Conservation (phyloP, 2,113 vertebrate species). For the Myxocyprinus asiaticus region DNA sequence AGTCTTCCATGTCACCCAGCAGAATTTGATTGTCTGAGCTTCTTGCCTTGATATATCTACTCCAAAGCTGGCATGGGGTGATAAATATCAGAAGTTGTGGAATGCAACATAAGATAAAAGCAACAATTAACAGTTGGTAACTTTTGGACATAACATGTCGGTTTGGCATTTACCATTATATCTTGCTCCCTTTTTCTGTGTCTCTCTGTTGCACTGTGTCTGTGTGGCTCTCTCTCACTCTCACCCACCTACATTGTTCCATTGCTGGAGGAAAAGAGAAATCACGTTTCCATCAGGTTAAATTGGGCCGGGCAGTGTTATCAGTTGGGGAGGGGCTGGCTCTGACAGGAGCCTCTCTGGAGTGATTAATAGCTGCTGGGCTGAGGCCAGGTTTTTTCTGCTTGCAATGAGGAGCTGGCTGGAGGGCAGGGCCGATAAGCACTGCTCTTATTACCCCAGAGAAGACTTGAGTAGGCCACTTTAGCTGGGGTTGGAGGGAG, state of each 20-base stretch:
- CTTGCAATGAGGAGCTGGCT: constrained; percentile 89
- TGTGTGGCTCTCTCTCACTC: constrained; percentile 40
- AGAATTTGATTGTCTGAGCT: too few relatives aligned
- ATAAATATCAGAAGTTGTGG: not conserved
- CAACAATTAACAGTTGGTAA: constrained; percentile 76
- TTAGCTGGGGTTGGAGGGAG: constrained; percentile 8
- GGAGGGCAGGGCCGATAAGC: constrained; percentile 93
- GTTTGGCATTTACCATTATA: not conserved
- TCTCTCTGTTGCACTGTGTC: constrained; percentile 24
- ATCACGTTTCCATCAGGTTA: constrained; percentile 97
- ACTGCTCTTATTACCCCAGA: constrained; percentile 94
- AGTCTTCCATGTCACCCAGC: too few relatives aligned
- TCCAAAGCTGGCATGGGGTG: not conserved
- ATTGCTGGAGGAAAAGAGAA: constrained; percentile 86
- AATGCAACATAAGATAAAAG: constrained; percentile 70
- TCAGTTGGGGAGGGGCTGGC: constrained; percentile 92
- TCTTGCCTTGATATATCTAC: not conserved
- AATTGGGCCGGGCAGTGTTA: constrained; percentile 97
- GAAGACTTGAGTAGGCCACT: constrained; percentile 67
- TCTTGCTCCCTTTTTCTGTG: constrained; percentile 31
- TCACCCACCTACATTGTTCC: constrained; percentile 61
- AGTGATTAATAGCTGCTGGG: constrained; percentile 99
- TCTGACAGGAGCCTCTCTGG: constrained; percentile 95
- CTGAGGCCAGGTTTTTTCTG: constrained; percentile 89
- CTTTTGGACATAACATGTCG: not conserved